A percentile compares a stretch with the other conserved stretches of the same genome.
Evolutionary conservation across 2,113 vertebrate species (phyloP).

Genomic region (Eupsittula cactorum): DNA sequence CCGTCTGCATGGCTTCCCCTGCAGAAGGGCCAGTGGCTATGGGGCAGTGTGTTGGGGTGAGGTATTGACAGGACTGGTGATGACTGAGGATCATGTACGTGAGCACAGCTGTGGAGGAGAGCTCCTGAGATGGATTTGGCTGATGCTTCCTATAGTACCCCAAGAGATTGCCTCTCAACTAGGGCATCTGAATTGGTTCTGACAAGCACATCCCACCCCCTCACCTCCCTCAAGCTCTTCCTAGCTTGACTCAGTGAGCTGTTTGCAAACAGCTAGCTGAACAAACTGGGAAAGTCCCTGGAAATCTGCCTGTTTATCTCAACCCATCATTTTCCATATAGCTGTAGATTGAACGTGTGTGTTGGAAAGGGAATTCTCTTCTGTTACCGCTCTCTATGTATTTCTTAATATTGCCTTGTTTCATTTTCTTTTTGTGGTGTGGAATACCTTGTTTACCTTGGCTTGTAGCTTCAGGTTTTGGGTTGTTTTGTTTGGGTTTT

Average conservation of each 20-base stretch:
- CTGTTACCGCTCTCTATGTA: not conserved
- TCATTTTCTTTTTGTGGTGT: not conserved
- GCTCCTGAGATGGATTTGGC: not conserved
- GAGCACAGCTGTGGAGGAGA: not conserved
- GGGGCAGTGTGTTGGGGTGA: not conserved
- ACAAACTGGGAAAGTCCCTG: not conserved
- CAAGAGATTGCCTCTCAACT: not conserved
- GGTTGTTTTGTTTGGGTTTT: not conserved
- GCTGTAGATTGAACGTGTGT: not conserved
- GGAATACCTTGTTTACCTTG: not conserved
- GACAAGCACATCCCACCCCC: not conserved
- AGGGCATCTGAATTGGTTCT: not conserved
- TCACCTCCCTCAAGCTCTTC: not conserved
- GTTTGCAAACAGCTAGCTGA: not conserved
- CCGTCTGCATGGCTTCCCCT: not conserved
- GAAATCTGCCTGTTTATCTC: not conserved
- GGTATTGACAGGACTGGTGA: no score
- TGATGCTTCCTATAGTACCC: not conserved
- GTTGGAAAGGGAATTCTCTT: not conserved
- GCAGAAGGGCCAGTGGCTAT: not conserved
- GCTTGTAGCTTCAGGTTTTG: not conserved
- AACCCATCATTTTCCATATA: not conserved
- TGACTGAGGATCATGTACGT: fast-evolving
- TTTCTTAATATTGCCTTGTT: not conserved
- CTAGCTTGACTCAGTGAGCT: not conserved